Evolutionary conservation across 1,140 invertebrate genomes (phyloP), one percentile per base, ranked within the genome.

Genomic region (Papilio machaon): DNA sequence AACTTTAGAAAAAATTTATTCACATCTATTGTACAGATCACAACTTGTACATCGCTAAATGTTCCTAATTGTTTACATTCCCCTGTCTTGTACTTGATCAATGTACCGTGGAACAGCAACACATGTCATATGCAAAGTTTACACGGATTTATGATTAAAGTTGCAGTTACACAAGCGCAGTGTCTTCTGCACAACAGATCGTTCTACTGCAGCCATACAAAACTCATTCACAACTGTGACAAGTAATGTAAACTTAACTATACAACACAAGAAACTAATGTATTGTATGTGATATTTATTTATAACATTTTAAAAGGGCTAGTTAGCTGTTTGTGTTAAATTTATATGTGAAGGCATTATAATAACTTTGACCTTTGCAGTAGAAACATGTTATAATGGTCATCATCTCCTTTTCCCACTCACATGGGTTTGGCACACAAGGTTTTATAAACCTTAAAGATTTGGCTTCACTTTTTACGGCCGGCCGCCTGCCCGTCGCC

Each of bases 91-190:
- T 54, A 3, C 30, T 35, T 67, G 64, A 67, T 67, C 23, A 70
- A 70, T 38, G 30, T 35, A 15, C 13, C 15, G 11, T 35, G 30
- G 4, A 35, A 70, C 64, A 70, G 64, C 13, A 17, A 8, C 23
- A 35, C 64, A 70, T 70, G 64, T 70, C 64, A 70, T 30, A 38
- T 70, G 64, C 64, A 70, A 70, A 70, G 23, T 70, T 70, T 70
- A 70, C 64, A 70, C 13, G 64, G 64, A 70, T 70, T 70, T 70
- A 70, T 35, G 64, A 17, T 30, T 70, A 70, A 70, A 70, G 54
- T 58, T 58, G 54, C n/a, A 70, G 64, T 38, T 54, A 17, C 60
- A 15, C 8, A 35, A 13, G 23, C 4, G 64, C 64, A 35, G 23
- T 30, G n/a, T 64, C 23, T n/a, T 64, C 58, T 60, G n/a, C 58